These are phyloP conservation scores for Cryptops parisi DNA, from an alignment of 2,888 invertebrate genomes.

Conservation along the genomic window DNA sequence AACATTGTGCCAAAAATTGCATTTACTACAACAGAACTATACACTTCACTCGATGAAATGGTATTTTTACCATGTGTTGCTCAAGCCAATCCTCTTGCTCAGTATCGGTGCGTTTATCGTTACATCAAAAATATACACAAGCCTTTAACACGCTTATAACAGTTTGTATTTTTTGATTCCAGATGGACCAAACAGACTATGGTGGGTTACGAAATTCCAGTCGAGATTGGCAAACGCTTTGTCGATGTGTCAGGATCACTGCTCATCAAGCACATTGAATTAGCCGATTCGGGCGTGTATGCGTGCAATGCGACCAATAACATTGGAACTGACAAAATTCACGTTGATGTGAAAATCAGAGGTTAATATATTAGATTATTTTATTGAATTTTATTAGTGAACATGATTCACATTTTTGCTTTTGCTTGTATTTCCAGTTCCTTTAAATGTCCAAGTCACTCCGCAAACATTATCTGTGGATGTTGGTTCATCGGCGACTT, in stretches of 20 bases:
- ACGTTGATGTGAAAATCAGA: neutral
- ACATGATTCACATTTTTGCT: too few relatives aligned
- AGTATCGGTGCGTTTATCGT: neutral
- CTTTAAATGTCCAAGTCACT: neutral
- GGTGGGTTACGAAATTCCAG: neutral
- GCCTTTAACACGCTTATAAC: too few relatives aligned
- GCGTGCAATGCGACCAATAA: neutral
- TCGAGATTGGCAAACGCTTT: neutral
- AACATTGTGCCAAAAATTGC: neutral
- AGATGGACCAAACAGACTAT: neutral
- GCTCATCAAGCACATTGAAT: neutral
- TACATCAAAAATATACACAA: too few relatives aligned
- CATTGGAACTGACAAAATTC: neutral
- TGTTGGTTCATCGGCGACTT: neutral
- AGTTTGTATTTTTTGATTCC: neutral
- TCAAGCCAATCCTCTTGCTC: neutral
- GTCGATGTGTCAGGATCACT: neutral
- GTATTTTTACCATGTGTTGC: constrained; percentile 1
- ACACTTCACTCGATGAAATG: neutral
- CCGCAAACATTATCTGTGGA: neutral
- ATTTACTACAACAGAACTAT: neutral
- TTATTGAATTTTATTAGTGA: neutral
- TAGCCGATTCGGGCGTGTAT: neutral
- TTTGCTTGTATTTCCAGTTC: neutral
- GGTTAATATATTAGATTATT: neutral